phyloP scores from a whole-genome alignment of 2,888 invertebrate species.

The Lissonota sp. region DNA sequence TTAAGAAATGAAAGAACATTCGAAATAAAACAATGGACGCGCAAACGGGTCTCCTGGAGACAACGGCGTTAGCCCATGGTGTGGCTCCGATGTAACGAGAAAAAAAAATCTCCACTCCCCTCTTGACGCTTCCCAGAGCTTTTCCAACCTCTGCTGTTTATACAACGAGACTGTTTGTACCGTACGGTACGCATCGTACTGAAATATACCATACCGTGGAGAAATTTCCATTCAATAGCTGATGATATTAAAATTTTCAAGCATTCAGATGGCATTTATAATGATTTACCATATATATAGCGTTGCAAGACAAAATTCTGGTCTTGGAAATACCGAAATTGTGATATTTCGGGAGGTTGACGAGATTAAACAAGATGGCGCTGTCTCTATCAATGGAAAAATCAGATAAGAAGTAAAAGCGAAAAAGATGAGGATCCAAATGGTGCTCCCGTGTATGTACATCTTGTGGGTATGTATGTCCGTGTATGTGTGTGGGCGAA shows the following conservation, averaged over 20 bases:
- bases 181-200: constrained; percentile 33
- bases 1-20: constrained; percentile 84
- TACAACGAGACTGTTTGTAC: constrained; percentile 33
- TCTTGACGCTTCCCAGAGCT: background rate
- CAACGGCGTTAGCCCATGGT: constrained; percentile 32
- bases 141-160: background rate
- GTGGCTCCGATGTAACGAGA: constrained; percentile 15
- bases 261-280: no score
- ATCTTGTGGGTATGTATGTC: background rate
- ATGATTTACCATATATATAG: no score
- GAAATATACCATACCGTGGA: no score
- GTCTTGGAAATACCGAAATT: no score
- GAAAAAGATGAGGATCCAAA: constrained; percentile 33
- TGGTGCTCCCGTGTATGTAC: constrained; percentile 27
- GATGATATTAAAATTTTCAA: no score
- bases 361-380: constrained; percentile 13
- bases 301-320: no score
- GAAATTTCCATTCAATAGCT: no score
- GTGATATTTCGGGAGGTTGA: no score
- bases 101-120: background rate
- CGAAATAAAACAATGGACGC: constrained; percentile 80
- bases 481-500: constrained; percentile 28
- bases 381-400: background rate
- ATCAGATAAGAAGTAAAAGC: constrained; percentile 14
- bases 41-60: constrained; percentile 36